Conservation (phyloP, 2,113 vertebrate species). For the Coptodon rendalli region DNA sequence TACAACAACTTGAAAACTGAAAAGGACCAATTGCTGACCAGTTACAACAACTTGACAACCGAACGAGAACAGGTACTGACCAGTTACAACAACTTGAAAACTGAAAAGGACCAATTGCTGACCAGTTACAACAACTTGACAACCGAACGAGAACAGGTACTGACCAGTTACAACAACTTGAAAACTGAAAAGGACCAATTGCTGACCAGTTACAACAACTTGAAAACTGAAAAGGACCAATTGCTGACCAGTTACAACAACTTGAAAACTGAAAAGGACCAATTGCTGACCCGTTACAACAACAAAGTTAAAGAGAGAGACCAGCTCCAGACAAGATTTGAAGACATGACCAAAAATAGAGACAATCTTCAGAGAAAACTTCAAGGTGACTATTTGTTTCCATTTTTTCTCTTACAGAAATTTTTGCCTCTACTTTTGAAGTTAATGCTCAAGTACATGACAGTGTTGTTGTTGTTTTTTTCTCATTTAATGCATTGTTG, state of each 20-base stretch:
- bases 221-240: no score
- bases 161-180: background rate
- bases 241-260: no score
- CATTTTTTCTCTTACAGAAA: background rate
- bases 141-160: background rate
- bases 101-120: no score
- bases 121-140: background rate
- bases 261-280: background rate
- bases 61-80: background rate
- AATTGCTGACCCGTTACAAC: background rate
- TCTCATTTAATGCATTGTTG: background rate
- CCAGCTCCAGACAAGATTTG: background rate
- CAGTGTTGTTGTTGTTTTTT: rapidly evolving
- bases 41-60: background rate
- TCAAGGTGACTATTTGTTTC: background rate
- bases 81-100: no score
- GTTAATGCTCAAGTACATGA: background rate
- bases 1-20: background rate
- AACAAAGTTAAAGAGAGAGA: background rate
- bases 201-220: no score
- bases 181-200: no score
- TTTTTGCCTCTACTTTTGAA: background rate
- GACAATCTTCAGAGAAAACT: background rate
- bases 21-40: background rate
- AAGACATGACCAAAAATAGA: rapidly evolving